Evolutionary conservation across 1,140 invertebrate genomes (phyloP), one percentile per base, ranked within the genome.

Genomic region (Brachionus paranguensis): DNA sequence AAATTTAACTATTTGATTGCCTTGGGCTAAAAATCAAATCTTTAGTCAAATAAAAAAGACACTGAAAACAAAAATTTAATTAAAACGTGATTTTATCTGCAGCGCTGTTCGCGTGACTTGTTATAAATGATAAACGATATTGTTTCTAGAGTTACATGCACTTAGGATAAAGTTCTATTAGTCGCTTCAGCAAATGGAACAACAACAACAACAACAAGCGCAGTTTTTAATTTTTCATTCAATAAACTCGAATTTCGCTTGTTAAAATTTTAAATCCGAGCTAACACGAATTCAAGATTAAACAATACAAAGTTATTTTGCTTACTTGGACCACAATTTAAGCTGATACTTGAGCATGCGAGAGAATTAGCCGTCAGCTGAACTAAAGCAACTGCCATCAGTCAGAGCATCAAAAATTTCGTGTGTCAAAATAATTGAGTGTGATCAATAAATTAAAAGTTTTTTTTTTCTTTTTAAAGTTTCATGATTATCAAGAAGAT

Each of bases 401-500:
- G 72, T 76, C 72, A 76, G 45, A 76, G 68, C 41, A 72, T 72
- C 68, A 72, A 72, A 72, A 72, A 72, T 76, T 76, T 76, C 45
- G 41, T 76, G 41, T 76, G 53, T 60, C 53, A 3, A 60, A 60
- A 76, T 76, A 50, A 76, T 76, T 50, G 72, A 76, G 72, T 76
- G 72, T 76, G 72, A 76, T 76, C 45, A 76, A 76, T 76, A 76
- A 76, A 50, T 76, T 76, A 50, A 50, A 50, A 76, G 72, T 76
- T 76, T 76, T 47, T 76, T 47, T 14, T 24, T 50, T 37, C 6
- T 7, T 37, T 37, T 37, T 37, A 6, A 76, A 70, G 24, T 76
- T 76, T 76, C 72, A 76, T 76, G 72, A 76, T 76, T 14, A 47
- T 76, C 72, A 76, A 76, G 72, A 76, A 76, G 72, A 76, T 76